A percentile compares a stretch with the other conserved stretches of the same genome.
These are phyloP conservation scores for Chloroceryle aenea DNA, from an alignment of 2,113 vertebrate species.

Conservation along the genomic window DNA sequence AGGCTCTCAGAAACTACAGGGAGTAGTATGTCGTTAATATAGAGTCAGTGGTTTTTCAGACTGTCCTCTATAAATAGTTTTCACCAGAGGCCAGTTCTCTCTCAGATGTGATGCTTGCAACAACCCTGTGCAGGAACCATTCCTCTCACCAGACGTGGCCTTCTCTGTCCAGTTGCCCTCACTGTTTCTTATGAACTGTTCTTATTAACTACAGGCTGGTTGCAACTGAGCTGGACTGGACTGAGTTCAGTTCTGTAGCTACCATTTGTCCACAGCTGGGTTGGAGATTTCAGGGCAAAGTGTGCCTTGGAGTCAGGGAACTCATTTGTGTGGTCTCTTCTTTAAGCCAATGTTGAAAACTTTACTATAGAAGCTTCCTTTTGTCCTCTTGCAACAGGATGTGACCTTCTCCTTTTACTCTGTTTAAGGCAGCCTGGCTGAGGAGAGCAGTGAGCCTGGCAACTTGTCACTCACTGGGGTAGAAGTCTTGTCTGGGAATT, in stretches of 20 bases:
- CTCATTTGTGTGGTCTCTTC: not conserved
- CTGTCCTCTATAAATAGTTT: not conserved
- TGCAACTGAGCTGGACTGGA: not conserved
- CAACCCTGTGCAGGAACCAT: not conserved
- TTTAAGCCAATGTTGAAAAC: not conserved
- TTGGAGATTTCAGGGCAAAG: not conserved
- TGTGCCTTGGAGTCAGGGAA: not conserved
- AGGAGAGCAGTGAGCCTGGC: not conserved
- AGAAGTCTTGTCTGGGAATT: not conserved
- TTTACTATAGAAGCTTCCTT: not conserved
- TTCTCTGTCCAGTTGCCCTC: not conserved
- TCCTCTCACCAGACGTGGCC: not conserved
- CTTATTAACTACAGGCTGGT: not conserved
- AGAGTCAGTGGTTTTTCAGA: not conserved
- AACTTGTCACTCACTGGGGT: not conserved
- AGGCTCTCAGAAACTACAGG: not conserved
- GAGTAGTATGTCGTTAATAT: not conserved
- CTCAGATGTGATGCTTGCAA: rapidly evolving
- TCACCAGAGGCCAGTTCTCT: not conserved
- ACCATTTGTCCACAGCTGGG: not conserved
- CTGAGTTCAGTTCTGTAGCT: not conserved
- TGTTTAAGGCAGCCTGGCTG: slow-evolving; percentile 7
- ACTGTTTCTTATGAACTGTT: not conserved
- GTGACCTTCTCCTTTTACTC: slow-evolving; percentile 21
- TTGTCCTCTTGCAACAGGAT: slow-evolving; percentile 26